Conservation (phyloP, 2,888 invertebrate genomes). For the Helobdella robusta region DNA sequence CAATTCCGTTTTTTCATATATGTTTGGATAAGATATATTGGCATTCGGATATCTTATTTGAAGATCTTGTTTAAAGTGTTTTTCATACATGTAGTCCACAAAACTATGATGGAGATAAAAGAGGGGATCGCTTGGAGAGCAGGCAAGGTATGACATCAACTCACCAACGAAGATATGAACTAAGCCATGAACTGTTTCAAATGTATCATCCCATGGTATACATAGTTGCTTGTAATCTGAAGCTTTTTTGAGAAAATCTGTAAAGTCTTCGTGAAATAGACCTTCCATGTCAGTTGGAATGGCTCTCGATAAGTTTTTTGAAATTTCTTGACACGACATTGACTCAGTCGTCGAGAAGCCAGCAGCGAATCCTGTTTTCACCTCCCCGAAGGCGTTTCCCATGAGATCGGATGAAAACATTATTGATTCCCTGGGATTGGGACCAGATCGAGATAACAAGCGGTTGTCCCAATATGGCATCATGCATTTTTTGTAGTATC, state of each 20-base stretch:
- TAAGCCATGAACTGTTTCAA: constrained; percentile 39
- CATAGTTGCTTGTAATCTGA: constrained; percentile 17
- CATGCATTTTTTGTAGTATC: not conserved
- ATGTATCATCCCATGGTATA: constrained; percentile 34
- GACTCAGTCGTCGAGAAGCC: constrained; percentile 14
- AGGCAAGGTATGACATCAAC: constrained; percentile 41
- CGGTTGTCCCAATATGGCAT: constrained; percentile 23
- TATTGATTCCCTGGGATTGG: constrained; percentile 19
- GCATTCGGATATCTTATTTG: not conserved
- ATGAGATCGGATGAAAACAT: constrained; percentile 8
- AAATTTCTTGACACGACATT: constrained; percentile 18
- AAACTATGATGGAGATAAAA: constrained; percentile 46
- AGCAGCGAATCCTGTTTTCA: constrained; percentile 17
- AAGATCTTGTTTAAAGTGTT: constrained; percentile 1
- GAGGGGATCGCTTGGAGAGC: constrained; percentile 46
- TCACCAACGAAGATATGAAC: constrained; percentile 43
- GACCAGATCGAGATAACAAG: constrained; percentile 15
- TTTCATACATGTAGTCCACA: constrained; percentile 43
- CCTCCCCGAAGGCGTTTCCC: constrained; percentile 11
- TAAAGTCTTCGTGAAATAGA: constrained; percentile 12
- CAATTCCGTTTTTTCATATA: not conserved
- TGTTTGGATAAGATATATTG: constrained; percentile 7
- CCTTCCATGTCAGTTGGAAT: constrained; percentile 3
- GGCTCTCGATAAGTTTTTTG: constrained; percentile 10
- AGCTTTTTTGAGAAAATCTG: not conserved